These are phyloP conservation scores for Ligdia adustata DNA, from an alignment of 2,888 invertebrate genomes.

Conservation along the genomic window DNA sequence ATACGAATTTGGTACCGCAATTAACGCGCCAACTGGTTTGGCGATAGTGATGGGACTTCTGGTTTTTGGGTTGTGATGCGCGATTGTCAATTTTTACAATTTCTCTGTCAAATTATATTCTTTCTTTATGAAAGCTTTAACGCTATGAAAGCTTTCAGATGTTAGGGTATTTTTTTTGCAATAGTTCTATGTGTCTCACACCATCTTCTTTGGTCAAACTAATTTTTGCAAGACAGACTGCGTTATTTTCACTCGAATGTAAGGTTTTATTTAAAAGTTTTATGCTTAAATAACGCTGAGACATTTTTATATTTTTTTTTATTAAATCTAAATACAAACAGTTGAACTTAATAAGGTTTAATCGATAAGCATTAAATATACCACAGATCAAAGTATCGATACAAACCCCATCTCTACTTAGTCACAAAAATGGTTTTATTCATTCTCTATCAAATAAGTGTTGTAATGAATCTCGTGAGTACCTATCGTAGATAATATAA, in stretches of 20 bases:
- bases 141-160: not conserved
- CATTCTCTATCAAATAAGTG: conserved; percentile 76
- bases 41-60: conserved; percentile 57
- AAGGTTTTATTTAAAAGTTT: too few relatives aligned
- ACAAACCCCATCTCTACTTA: conserved; percentile 49
- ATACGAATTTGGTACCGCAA: conserved; percentile 82
- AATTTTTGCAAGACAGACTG: not conserved
- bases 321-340: too few relatives aligned
- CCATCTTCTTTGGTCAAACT: too few relatives aligned
- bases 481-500: conserved; percentile 74
- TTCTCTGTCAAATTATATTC: too few relatives aligned
- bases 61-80: too few relatives aligned
- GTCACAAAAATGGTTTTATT: conserved; percentile 76
- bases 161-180: too few relatives aligned
- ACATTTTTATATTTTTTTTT: too few relatives aligned
- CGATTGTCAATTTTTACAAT: conserved; percentile 39
- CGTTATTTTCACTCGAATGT: not conserved
- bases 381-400: conserved; percentile 26
- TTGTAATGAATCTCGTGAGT: conserved; percentile 79
- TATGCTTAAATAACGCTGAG: too few relatives aligned
- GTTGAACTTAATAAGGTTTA: too few relatives aligned
- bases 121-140: not conserved
- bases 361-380: not conserved
- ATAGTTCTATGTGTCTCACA: not conserved
- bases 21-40: conserved; percentile 79